Conservation (phyloP, 2,113 vertebrate genomes). For the Pionites leucogaster region DNA sequence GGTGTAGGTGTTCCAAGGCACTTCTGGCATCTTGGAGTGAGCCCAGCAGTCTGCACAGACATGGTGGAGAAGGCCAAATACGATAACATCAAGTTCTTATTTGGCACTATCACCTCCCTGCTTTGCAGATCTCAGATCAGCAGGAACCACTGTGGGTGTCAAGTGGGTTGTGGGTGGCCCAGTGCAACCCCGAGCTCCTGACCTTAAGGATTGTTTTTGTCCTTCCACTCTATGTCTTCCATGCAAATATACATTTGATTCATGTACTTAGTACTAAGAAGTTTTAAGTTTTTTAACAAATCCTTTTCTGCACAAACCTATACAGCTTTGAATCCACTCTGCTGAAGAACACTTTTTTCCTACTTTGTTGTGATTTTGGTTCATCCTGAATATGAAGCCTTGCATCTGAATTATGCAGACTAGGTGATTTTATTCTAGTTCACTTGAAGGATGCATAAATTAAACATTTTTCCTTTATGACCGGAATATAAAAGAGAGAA, state of each 20-base stretch:
- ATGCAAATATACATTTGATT: neutral
- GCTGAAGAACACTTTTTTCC: neutral
- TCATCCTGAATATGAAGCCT: neutral
- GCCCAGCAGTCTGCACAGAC: neutral
- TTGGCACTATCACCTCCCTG: neutral
- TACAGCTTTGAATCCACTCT: neutral
- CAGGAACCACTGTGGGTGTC: fast-evolving
- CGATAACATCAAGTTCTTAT: neutral
- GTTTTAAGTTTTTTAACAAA: neutral
- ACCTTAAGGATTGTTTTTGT: neutral
- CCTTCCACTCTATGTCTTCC: neutral
- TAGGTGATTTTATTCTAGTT: neutral
- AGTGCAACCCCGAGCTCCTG: neutral
- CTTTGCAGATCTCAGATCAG: neutral
- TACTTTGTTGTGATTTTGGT: neutral
- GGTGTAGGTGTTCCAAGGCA: neutral
- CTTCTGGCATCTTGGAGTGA: neutral
- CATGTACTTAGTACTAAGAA: neutral
- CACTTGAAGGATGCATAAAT: neutral
- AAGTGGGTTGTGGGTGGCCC: neutral
- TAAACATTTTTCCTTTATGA: neutral
- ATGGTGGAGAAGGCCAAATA: neutral
- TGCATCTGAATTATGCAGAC: neutral
- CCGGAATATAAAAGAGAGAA: neutral
- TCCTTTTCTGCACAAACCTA: neutral